Percentiles rank a stretch among this genome's conserved stretches.
Evolutionary conservation across 2,888 invertebrate species (phyloP).

Genomic region (Venusia cambrica): DNA sequence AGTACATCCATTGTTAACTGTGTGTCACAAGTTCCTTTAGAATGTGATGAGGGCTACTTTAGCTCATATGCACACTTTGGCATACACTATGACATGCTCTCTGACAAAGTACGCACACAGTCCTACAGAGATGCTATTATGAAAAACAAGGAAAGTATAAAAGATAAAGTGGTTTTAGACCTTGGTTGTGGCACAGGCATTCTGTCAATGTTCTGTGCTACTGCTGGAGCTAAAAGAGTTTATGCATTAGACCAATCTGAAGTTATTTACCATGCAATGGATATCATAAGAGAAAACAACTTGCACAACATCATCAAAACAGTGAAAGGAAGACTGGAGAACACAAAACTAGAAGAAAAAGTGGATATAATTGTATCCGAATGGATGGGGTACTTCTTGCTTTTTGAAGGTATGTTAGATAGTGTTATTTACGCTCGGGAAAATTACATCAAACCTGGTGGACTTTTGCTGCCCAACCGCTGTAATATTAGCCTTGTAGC

Average conservation of each 20-base stretch:
- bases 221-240: conserved; percentile 94
- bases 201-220: conserved; percentile 98
- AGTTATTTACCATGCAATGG: conserved; percentile 96
- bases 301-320: conserved; percentile 87
- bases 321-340: conserved; percentile 93
- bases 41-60: conserved; percentile 89
- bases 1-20: conserved; percentile 48
- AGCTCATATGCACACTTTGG: conserved; percentile 93
- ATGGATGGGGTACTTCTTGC: conserved; percentile 99
- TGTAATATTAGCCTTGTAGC: conserved; percentile 92
- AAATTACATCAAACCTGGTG: conserved; percentile 87
- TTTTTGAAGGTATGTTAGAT: conserved; percentile 98
- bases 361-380: conserved; percentile 97
- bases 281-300: conserved; percentile 94
- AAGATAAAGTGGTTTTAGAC: conserved; percentile 92
- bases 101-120: conserved; percentile 92
- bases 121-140: conserved; percentile 92
- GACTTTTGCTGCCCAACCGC: conserved; percentile 90
- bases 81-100: conserved; percentile 97
- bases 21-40: conserved; percentile 74
- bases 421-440: conserved; percentile 95
- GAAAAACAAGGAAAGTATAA: conserved; percentile 85
- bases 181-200: conserved; percentile 99
- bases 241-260: conserved; percentile 98
- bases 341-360: conserved; percentile 88